These are phyloP conservation scores for Allolobophora icterica DNA, from an alignment of 2,888 invertebrate genomes.

Conservation along the genomic window DNA sequence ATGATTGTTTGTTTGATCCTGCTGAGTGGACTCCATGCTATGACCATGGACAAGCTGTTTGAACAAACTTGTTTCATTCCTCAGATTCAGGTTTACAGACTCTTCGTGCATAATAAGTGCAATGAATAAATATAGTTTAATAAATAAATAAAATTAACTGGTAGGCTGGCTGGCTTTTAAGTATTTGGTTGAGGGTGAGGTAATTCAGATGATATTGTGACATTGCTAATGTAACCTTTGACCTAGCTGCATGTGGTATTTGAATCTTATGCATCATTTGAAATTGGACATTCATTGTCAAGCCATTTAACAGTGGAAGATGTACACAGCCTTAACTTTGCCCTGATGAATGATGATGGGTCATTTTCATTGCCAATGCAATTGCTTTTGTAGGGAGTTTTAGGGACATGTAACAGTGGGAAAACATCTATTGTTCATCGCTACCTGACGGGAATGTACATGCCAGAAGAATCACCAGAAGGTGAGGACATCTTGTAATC, in stretches of 20 bases:
- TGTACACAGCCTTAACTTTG: not conserved
- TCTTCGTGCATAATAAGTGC: not conserved
- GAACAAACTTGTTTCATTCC: not conserved
- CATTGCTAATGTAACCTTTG: not conserved
- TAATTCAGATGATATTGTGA: not conserved
- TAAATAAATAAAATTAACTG: not conserved
- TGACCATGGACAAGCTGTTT: not conserved
- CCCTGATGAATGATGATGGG: not conserved
- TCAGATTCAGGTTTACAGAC: not conserved
- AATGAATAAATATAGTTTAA: not conserved
- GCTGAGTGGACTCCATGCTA: not conserved
- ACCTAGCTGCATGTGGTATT: not conserved
- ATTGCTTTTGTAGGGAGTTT: conserved; percentile 74
- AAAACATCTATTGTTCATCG: conserved; percentile 97
- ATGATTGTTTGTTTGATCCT: not conserved
- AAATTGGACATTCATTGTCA: not conserved
- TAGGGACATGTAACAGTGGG: conserved; percentile 91
- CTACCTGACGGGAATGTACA: conserved; percentile 95
- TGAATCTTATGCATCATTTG: not conserved
- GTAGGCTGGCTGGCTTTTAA: not conserved
- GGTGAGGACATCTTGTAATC: conserved; percentile 65
- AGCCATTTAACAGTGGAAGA: not conserved
- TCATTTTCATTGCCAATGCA: not conserved
- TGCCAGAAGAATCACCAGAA: conserved; percentile 98
- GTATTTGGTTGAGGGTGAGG: not conserved